phyloP scores from a whole-genome alignment of 1,140 invertebrate species.

The Leptinotarsa undecemlineata region DNA sequence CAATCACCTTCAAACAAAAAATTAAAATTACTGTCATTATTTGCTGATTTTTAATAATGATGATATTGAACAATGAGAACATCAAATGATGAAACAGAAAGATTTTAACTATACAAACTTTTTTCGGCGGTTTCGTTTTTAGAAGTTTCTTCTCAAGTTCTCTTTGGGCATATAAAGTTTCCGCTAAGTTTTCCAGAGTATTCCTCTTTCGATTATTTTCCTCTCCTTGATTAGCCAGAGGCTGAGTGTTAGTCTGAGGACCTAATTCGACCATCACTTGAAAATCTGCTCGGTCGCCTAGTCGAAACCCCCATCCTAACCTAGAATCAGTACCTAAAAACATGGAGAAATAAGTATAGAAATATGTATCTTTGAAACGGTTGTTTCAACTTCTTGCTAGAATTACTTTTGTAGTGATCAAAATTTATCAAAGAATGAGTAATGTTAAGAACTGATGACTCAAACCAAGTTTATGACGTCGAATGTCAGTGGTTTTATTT shows the following conservation, averaged over 20 bases:
- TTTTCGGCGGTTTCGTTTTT: background rate
- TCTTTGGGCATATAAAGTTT: slow-evolving; percentile 48
- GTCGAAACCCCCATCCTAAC: slow-evolving; percentile 75
- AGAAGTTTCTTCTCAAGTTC: slow-evolving; percentile 43
- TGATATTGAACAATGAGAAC: too few relatives aligned
- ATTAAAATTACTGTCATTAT: too few relatives aligned
- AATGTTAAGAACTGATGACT: too few relatives aligned
- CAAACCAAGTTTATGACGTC: too few relatives aligned
- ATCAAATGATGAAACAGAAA: too few relatives aligned
- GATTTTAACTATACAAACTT: background rate
- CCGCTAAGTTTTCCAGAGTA: slow-evolving; percentile 42
- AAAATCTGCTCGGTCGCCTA: slow-evolving; percentile 80
- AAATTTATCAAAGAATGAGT: too few relatives aligned
- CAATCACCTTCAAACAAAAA: too few relatives aligned
- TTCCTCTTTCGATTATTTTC: slow-evolving; percentile 44
- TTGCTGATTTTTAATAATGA: too few relatives aligned
- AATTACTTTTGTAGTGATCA: too few relatives aligned
- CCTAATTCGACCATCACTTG: slow-evolving; percentile 77
- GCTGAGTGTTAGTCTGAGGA: slow-evolving; percentile 71
- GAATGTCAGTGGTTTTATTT: too few relatives aligned
- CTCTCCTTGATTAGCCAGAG: slow-evolving; percentile 58
- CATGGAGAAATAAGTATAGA: too few relatives aligned
- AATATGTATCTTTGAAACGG: background rate
- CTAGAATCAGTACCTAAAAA: slow-evolving; percentile 75
- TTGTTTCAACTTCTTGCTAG: too few relatives aligned